Conservation (phyloP, 2,113 vertebrate species). For the Sander vitreus region DNA sequence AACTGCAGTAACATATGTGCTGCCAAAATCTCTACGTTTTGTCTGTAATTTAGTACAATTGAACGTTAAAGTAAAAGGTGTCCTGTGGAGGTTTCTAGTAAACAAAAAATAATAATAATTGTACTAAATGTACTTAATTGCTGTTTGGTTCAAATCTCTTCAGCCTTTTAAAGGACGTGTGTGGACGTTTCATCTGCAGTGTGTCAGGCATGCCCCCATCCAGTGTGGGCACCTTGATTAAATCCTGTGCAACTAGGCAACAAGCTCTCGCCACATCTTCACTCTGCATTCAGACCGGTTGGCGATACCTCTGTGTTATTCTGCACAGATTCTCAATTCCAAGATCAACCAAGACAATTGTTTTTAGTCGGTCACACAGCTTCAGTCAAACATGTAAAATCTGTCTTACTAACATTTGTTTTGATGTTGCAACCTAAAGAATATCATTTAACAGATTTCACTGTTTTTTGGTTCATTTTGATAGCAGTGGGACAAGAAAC, state of each 20-base stretch:
- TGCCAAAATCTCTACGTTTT: background rate
- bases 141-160: background rate
- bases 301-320: background rate
- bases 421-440: no score
- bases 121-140: background rate
- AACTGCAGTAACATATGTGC: background rate
- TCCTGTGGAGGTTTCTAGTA: background rate
- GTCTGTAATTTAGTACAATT: background rate
- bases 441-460: background rate
- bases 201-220: slow-evolving; percentile 13
- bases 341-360: background rate
- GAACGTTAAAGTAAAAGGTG: background rate
- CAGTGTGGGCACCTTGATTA: slow-evolving; percentile 54
- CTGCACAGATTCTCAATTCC: slow-evolving; percentile 11
- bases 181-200: slow-evolving; percentile 18
- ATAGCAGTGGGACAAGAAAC: background rate
- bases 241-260: slow-evolving; percentile 56
- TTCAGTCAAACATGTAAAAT: background rate
- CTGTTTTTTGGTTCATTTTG: background rate
- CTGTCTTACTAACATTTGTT: background rate
- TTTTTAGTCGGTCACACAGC: background rate
- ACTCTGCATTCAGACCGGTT: background rate
- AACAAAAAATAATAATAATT: background rate
- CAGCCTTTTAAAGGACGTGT: background rate
- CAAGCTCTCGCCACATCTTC: slow-evolving; percentile 1